These are phyloP conservation scores for Ashinkailepas kermadecensis DNA, from an alignment of 2,888 invertebrate species.

Conservation along the genomic window DNA sequence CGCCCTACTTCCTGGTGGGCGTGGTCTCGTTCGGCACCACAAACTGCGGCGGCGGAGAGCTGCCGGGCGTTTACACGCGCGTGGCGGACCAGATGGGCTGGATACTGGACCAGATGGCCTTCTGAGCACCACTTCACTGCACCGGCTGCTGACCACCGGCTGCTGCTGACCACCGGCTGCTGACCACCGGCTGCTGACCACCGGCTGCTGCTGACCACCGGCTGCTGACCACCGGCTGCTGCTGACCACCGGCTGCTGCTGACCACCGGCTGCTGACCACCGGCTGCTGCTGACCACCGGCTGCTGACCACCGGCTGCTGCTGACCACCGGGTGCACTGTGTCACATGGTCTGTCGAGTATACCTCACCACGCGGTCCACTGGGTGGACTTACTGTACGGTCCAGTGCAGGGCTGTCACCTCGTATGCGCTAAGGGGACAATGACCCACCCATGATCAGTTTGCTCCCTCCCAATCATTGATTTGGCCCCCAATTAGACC, in stretches of 20 bases:
- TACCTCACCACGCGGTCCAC: no score
- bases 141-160: neutral
- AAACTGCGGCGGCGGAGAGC: neutral
- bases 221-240: no score
- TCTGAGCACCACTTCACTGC: no score
- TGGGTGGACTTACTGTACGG: no score
- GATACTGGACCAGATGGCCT: neutral
- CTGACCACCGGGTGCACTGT: neutral
- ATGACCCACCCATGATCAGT: no score
- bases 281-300: neutral
- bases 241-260: neutral
- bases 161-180: neutral
- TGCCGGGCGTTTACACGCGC: neutral
- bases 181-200: neutral
- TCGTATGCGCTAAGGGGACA: no score
- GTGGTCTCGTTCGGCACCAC: neutral
- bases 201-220: neutral
- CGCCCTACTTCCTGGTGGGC: neutral
- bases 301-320: neutral
- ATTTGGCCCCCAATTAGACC: no score
- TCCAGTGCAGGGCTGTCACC: no score
- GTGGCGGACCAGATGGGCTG: neutral
- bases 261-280: neutral
- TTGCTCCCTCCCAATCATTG: no score
- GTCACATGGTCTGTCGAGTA: no score